Conservation (phyloP, 2,797 vertebrate species). For the Hippopotamyrus pictus region DNA sequence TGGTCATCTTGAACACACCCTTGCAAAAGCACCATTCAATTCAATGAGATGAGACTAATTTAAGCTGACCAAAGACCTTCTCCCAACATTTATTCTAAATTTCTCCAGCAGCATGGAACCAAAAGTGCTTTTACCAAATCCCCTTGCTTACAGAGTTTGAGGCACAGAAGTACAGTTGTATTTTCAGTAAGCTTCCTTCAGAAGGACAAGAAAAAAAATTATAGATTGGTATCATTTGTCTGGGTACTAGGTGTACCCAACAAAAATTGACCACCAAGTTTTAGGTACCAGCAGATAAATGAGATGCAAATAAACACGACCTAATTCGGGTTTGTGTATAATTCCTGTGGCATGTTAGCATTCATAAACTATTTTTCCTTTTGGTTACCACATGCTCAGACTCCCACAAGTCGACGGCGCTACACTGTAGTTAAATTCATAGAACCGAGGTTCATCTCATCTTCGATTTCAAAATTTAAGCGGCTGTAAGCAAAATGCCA, state of each 20-base stretch:
- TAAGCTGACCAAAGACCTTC: neutral
- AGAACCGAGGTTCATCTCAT: neutral
- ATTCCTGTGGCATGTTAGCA: neutral
- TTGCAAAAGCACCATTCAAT: slow-evolving; percentile 76
- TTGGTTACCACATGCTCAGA: slow-evolving; percentile 12
- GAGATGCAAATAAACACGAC: neutral
- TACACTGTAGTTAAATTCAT: neutral
- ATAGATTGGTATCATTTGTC: neutral
- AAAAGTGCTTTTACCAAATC: slow-evolving; percentile 72
- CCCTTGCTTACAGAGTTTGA: slow-evolving; percentile 17
- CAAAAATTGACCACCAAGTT: neutral
- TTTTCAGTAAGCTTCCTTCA: neutral
- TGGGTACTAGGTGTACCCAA: neutral
- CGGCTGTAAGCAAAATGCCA: slow-evolving; percentile 20
- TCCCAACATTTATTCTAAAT: neutral
- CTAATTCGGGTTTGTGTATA: neutral
- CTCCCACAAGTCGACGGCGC: neutral
- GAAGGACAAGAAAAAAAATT: neutral
- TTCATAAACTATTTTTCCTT: neutral
- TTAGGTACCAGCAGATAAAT: neutral
- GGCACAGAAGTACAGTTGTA: neutral
- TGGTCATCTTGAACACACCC: slow-evolving; percentile 80
- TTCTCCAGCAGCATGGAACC: slow-evolving; percentile 54
- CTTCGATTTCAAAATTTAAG: neutral
- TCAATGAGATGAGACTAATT: slow-evolving; percentile 57